Base-by-base conservation (phyloP, 2,888 invertebrate species). In the Ecliptopera silaceata region DNA sequence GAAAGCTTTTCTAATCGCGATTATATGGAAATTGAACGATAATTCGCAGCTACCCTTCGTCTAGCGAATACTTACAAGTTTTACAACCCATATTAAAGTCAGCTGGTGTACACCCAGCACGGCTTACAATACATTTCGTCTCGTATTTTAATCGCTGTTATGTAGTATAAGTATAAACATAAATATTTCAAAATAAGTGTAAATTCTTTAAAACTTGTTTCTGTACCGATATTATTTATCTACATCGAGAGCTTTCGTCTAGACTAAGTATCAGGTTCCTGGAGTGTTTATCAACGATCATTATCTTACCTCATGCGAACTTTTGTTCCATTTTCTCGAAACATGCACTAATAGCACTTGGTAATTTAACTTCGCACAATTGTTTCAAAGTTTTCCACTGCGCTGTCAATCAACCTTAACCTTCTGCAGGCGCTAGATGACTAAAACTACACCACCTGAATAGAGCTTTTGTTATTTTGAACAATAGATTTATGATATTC, bases 21-120 rank as follows among this genome's bases (percentile, higher is more conserved):
- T 86, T 84, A 82, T 80, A 84, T 85, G 83, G 76, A 84, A 87
- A 87, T 88, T 81, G 80, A 79, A 76, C 80, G 79, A 75, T 77
- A 74, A 71, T 61, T 60, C 62, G 56, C 61, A 51, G 45, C 53
- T 59, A 65, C 58, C 60, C 48, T 39, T 49, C 60, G 56, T 57
- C 41, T 46, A 50, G 46, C 34, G n/a, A 44, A 44, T 18, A 48
- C 44, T 32, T 48, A 52, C 13, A 32, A 12, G 32, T 34, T 48
- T 49, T 43, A 44, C 44, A 43, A 41, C 41, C 36, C 42, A 32
- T 29, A 29, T 49, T 45, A 22, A 32, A 31, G 34, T 41, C 41
- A 49, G 17, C 53, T 36, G 38, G 26, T 31, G 12, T 41, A 13
- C 34, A 18, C 17, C 13, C 20, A 43, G 36, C 26, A n/a, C n/a